These are phyloP conservation scores for Dinocampus coccinellae DNA, from an alignment of 2,888 invertebrate genomes.

Conservation along the genomic window DNA sequence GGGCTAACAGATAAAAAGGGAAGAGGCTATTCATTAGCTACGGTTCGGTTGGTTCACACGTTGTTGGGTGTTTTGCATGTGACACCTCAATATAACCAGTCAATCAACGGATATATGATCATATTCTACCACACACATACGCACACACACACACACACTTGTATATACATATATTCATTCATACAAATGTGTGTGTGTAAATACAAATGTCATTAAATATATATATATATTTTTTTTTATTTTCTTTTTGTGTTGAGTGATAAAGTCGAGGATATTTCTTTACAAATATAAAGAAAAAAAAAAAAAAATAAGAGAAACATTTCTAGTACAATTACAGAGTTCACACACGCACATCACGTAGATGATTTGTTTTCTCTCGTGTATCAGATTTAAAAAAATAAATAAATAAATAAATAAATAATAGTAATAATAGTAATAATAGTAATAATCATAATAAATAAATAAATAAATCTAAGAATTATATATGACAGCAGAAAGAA, in stretches of 20 bases:
- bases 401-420: no score
- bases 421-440: no score
- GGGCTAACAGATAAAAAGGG: conserved; percentile 58
- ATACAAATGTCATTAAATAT: not conserved
- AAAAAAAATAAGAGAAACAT: not conserved
- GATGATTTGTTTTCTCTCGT: no score
- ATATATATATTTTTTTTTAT: not conserved
- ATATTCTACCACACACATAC: not conserved
- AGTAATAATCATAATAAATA: no score
- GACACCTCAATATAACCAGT: conserved; percentile 63
- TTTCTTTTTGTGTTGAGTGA: not conserved
- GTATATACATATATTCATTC: no score
- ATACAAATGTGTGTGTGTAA: no score
- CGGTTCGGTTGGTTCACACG: conserved; percentile 68
- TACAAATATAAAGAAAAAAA: not conserved
- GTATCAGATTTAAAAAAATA: no score
- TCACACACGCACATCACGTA: no score
- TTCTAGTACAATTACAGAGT: no score
- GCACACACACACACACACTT: not conserved
- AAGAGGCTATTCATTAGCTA: conserved; percentile 67
- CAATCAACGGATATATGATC: conserved; percentile 6
- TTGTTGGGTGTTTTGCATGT: conserved; percentile 64
- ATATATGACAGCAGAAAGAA: no score
- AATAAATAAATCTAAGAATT: no score
- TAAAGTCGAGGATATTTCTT: not conserved